A percentile compares a stretch with the other conserved stretches of the same genome.
phyloP scores from a whole-genome alignment of 2,888 invertebrate genomes.

The Erebia epiphron region DNA sequence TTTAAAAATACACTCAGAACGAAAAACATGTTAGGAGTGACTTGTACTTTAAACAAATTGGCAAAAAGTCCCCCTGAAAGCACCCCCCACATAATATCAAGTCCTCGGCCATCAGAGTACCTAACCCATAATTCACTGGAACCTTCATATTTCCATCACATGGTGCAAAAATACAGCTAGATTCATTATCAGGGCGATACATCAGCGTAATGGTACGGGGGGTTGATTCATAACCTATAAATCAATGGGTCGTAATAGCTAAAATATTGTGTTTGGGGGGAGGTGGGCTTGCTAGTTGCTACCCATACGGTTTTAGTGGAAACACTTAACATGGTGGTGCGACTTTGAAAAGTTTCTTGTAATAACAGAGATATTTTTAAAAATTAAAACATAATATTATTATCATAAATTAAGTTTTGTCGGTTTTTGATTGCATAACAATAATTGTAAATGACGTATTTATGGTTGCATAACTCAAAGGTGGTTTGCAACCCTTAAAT shows the following conservation, averaged over 20 bases:
- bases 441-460: no score
- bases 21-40: not conserved
- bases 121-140: constrained; percentile 45
- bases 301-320: not conserved
- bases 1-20: not conserved
- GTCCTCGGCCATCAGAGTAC: constrained; percentile 35
- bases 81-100: constrained; percentile 12
- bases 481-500: no score
- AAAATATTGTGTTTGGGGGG: constrained; percentile 68
- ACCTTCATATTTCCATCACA: constrained; percentile 78
- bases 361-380: not conserved
- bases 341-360: not conserved
- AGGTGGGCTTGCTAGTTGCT: not conserved
- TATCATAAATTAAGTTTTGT: no score
- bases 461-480: no score
- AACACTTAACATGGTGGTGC: not conserved
- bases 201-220: constrained; percentile 67
- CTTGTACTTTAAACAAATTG: not conserved
- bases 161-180: constrained; percentile 76
- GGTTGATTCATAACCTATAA: constrained; percentile 82
- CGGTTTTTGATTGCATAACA: no score
- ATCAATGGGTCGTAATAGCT: constrained; percentile 79
- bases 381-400: no score
- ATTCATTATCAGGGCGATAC: constrained; percentile 80
- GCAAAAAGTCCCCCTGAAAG: constrained; percentile 1